Evolutionary conservation across 2,113 vertebrate genomes (phyloP).

Genomic region (Anhinga rufa): DNA sequence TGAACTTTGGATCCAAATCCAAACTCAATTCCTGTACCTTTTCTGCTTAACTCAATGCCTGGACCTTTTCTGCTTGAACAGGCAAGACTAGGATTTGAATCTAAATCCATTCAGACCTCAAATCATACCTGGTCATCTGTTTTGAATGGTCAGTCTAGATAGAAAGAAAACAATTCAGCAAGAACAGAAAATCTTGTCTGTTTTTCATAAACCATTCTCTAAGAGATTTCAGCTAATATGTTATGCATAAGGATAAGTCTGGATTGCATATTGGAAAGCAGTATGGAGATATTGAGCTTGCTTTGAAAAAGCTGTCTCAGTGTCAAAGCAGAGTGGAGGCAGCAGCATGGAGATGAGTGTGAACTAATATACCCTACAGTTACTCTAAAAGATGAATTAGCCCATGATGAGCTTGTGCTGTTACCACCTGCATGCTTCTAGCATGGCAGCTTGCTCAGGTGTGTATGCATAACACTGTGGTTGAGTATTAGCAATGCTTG

Average conservation of each 20-base stretch:
- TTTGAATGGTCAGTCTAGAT: neutral
- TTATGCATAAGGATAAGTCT: neutral
- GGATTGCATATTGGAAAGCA: neutral
- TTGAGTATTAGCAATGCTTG: neutral
- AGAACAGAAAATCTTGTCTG: neutral
- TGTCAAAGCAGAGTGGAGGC: neutral
- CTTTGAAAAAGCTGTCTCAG: neutral
- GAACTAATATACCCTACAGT: neutral
- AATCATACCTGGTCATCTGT: neutral
- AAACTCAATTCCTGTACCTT: neutral
- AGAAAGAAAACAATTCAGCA: neutral
- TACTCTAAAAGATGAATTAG: neutral
- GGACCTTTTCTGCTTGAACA: neutral
- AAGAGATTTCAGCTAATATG: neutral
- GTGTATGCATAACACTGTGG: neutral
- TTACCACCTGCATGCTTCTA: neutral
- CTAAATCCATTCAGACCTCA: neutral
- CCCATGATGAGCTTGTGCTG: neutral
- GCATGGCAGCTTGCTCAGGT: neutral
- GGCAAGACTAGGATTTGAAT: neutral
- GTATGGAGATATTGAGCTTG: neutral
- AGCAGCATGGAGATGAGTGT: neutral
- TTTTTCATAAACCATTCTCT: neutral
- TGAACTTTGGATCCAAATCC: neutral
- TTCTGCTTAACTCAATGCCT: neutral